phyloP scores from a whole-genome alignment of 2,113 vertebrate species.

The Bothrops jararaca region DNA sequence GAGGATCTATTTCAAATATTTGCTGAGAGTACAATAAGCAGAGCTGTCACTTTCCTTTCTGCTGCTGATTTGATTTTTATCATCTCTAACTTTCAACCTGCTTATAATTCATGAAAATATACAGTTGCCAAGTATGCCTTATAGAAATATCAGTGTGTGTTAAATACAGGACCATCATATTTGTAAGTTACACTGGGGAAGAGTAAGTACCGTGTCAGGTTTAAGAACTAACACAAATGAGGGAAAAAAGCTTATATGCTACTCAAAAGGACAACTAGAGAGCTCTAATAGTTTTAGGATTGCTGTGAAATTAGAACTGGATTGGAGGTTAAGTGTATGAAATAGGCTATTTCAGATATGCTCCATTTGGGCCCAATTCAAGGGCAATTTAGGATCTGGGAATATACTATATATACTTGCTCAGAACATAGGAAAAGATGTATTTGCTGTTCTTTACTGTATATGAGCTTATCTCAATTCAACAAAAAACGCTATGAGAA shows the following conservation, averaged over 20 bases:
- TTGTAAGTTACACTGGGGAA: slow-evolving; percentile 24
- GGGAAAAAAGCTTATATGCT: slow-evolving; percentile 12
- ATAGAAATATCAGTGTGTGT: not conserved
- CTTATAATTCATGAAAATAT: slow-evolving; percentile 37
- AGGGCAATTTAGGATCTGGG: not conserved
- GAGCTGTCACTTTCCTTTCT: slow-evolving; percentile 43
- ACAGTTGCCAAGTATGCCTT: slow-evolving; percentile 19
- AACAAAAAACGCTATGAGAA: not conserved
- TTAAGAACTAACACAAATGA: slow-evolving; percentile 18
- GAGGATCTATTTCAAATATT: slow-evolving; percentile 52
- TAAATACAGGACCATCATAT: slow-evolving; percentile 36
- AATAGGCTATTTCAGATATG: not conserved
- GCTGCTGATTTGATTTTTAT: slow-evolving; percentile 45
- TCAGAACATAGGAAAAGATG: not conserved
- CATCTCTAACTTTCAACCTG: slow-evolving; percentile 45
- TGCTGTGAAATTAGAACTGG: not conserved
- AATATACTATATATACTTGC: not conserved
- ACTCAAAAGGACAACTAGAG: not conserved
- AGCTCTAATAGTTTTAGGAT: not conserved
- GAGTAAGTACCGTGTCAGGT: not conserved
- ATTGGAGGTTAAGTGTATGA: rapidly evolving
- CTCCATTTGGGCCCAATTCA: not conserved
- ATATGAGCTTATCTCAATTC: not conserved
- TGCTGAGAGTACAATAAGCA: slow-evolving; percentile 50
- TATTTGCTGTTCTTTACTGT: not conserved